phyloP scores from a whole-genome alignment of 2,113 vertebrate genomes.

The Nibea albiflora region DNA sequence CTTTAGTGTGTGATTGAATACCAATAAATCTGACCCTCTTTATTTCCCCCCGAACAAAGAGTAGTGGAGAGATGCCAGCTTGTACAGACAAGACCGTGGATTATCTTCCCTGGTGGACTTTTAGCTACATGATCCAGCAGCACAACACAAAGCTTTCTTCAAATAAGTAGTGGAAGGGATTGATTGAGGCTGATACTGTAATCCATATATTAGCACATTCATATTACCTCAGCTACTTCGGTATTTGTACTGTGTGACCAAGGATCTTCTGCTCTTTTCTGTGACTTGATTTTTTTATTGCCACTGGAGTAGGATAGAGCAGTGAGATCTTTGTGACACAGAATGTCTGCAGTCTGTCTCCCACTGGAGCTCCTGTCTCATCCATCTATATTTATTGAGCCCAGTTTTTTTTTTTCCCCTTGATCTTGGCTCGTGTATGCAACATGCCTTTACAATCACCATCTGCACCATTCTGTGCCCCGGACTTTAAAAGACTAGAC shows the following conservation, averaged over 20 bases:
- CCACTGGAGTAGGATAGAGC: not conserved
- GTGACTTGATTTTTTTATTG: conserved; percentile 20
- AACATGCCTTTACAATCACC: conserved; percentile 27
- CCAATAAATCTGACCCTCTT: conserved; percentile 58
- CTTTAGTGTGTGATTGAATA: conserved; percentile 66
- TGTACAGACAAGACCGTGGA: conserved; percentile 44
- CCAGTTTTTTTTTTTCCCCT: not conserved
- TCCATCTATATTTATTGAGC: conserved; percentile 11
- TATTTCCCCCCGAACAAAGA: conserved; percentile 46
- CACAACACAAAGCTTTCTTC: conserved; percentile 30
- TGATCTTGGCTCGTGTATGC: conserved; percentile 14
- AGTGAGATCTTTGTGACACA: not conserved
- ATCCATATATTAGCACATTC: conserved; percentile 20
- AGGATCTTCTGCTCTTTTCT: conserved; percentile 14
- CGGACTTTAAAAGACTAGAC: conserved; percentile 23
- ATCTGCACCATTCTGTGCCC: conserved; percentile 39
- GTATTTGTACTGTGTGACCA: not conserved
- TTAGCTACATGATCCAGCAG: conserved; percentile 42
- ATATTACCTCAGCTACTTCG: not conserved
- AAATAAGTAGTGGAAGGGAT: conserved; percentile 48
- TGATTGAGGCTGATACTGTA: conserved; percentile 52
- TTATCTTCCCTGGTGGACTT: conserved; percentile 58
- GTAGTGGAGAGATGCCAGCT: conserved; percentile 38
- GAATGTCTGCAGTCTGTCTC: conserved; percentile 20
- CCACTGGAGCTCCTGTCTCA: not conserved